Base-by-base conservation (phyloP, 2,888 invertebrate genomes). In the Mechanitis messenoides region DNA sequence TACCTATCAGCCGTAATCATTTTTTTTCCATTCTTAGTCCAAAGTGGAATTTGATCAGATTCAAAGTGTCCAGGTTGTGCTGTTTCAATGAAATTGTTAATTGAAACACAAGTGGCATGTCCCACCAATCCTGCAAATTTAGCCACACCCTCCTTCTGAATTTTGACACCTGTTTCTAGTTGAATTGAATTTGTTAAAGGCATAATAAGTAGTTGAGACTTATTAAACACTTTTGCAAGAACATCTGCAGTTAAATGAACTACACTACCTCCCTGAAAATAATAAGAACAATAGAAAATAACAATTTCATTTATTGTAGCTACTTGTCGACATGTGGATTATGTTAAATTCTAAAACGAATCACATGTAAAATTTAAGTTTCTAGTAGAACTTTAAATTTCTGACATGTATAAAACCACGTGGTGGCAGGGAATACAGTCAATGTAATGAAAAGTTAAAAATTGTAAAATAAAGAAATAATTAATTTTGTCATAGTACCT, bases 181-280 rank as follows among this genome's bases (percentile, higher is more conserved):
- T 92, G 92, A 45, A 93, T 83, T 54, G 94, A 93, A 64, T 92
- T 93, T 12, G 93, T 92, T 38, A 97, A 76, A 0, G 96, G 94
- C 63, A 96, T 90, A 79, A 95, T 94, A 31, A 96, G 80, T 1
- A 95, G 81, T 63, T 93, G 92, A 1, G 92, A 90, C 7, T 91
- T 91, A 31, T 83, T 74, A 54, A 92, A 93, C 5, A 95, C 86
- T 79, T 92, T 91, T 68, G 92, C 87, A 58, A 95, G 91, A 0
- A 95, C 94, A 84, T 96, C 96, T 67, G 93, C 92, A 0, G 95
- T 95, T 33, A 98, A 83, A 81, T 96, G 94, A 0, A 96, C 96
- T 56, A 97, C 92, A 81, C 95, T 94, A 55, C 96, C 97, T 71
- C 94, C 93, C 94, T 95, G 80, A 60, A 91, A 81, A 73, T 79